Percentiles rank a stretch among this genome's conserved stretches.
Evolutionary conservation across 1,140 invertebrate species (phyloP).

Genomic region (Cydia fagiglandana): DNA sequence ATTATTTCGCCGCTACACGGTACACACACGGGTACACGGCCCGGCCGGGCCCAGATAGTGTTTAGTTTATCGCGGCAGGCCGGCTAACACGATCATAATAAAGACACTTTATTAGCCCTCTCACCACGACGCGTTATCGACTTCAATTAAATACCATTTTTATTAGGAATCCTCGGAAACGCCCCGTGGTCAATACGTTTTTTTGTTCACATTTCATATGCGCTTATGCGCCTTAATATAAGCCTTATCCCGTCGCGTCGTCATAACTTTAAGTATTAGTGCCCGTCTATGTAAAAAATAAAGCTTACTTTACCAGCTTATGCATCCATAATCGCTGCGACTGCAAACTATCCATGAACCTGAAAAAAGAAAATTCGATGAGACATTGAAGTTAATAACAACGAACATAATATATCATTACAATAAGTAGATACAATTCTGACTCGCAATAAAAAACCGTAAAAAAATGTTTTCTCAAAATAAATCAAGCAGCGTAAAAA

Average conservation of each 20-base stretch:
- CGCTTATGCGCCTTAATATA: not conserved
- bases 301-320: conserved; percentile 43
- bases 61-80: conserved; percentile 59
- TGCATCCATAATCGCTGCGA: conserved; percentile 42
- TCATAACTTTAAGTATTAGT: conserved; percentile 33
- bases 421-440: conserved; percentile 29
- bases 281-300: conserved; percentile 34
- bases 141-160: conserved; percentile 78
- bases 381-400: not conserved
- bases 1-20: conserved; percentile 40
- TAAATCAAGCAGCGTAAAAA: conserved; percentile 61
- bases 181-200: conserved; percentile 62
- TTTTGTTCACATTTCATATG: conserved; percentile 48
- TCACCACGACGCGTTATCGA: conserved; percentile 68
- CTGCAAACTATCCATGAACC: conserved; percentile 47
- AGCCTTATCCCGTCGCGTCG: conserved; percentile 39
- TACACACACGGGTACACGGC: conserved; percentile 14
- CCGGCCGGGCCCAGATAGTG: conserved; percentile 45
- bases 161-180: conserved; percentile 70
- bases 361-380: conserved; percentile 44
- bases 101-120: conserved; percentile 72
- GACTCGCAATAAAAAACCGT: conserved; percentile 46
- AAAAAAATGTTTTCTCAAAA: conserved; percentile 54
- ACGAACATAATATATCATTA: not conserved
- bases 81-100: conserved; percentile 74